Percentiles rank a stretch among this genome's conserved stretches.
These are phyloP conservation scores for Hippopotamus amphibius DNA, from an alignment of 2,113 vertebrate species.

Conservation along the genomic window DNA sequence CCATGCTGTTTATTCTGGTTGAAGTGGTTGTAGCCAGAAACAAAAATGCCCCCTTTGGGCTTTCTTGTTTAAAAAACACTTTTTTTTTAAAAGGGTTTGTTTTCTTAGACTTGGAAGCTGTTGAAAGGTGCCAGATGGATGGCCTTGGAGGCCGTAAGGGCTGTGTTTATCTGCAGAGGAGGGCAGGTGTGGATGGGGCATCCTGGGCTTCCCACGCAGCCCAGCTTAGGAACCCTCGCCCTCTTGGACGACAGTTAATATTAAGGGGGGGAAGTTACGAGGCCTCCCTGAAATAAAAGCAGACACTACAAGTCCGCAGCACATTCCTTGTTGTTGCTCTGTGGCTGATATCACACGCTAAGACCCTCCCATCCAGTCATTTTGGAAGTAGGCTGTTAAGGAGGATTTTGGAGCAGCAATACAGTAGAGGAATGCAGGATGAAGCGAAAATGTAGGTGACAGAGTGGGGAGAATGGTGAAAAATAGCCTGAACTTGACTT, in stretches of 20 bases:
- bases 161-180: slow-evolving; percentile 58
- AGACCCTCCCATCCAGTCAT: background rate
- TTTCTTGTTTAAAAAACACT: slow-evolving; percentile 60
- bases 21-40: slow-evolving; percentile 47
- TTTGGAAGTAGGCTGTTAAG: background rate
- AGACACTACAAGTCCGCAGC: background rate
- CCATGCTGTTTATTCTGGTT: background rate
- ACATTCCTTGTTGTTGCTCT: background rate
- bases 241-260: background rate
- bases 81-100: slow-evolving; percentile 48
- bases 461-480: background rate
- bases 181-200: slow-evolving; percentile 28
- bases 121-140: slow-evolving; percentile 66
- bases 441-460: background rate
- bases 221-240: background rate
- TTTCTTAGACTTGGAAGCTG: slow-evolving; percentile 67
- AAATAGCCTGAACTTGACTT: background rate
- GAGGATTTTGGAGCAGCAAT: background rate
- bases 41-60: slow-evolving; percentile 10
- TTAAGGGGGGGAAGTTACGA: background rate
- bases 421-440: background rate
- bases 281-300: slow-evolving; percentile 37
- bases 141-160: background rate
- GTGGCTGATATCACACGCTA: background rate
- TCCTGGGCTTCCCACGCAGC: background rate